Percentiles rank a stretch among this genome's conserved stretches.
phyloP scores from a whole-genome alignment of 1,140 invertebrate species.

The Nephotettix cincticeps region DNA sequence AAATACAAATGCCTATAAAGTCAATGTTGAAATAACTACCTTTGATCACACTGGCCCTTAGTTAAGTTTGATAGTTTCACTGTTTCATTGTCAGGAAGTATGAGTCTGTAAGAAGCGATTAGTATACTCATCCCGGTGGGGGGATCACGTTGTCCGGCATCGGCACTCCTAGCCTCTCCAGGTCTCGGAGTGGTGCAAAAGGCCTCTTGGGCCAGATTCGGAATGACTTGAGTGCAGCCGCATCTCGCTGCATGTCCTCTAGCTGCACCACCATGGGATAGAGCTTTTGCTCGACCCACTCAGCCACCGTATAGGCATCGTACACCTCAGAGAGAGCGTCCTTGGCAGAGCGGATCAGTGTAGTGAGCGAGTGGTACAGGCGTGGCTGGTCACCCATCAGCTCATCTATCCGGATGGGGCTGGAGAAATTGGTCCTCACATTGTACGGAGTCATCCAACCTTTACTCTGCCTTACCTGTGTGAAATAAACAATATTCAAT shows the following conservation, averaged over 20 bases:
- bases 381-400: slow-evolving; percentile 62
- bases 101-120: slow-evolving; percentile 3
- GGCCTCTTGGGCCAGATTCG: slow-evolving; percentile 59
- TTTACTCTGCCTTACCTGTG: slow-evolving; percentile 39
- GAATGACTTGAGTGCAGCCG: slow-evolving; percentile 53
- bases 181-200: slow-evolving; percentile 42
- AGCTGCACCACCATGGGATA: slow-evolving; percentile 56
- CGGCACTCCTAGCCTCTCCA: slow-evolving; percentile 38
- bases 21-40: too few relatives aligned
- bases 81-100: not conserved
- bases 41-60: not conserved
- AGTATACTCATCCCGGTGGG: slow-evolving; percentile 14
- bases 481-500: not conserved
- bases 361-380: slow-evolving; percentile 58
- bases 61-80: not conserved
- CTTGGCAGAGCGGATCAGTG: slow-evolving; percentile 61
- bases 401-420: slow-evolving; percentile 69
- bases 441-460: slow-evolving; percentile 82
- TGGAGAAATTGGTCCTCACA: slow-evolving; percentile 72
- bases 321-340: slow-evolving; percentile 66
- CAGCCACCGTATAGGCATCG: slow-evolving; percentile 69
- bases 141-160: slow-evolving; percentile 25
- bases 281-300: slow-evolving; percentile 72
- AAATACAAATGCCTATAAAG: too few relatives aligned
- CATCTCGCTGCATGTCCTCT: slow-evolving; percentile 54